These are phyloP conservation scores for Ispidina lecontei DNA, from an alignment of 2,797 vertebrate species.

Conservation along the genomic window DNA sequence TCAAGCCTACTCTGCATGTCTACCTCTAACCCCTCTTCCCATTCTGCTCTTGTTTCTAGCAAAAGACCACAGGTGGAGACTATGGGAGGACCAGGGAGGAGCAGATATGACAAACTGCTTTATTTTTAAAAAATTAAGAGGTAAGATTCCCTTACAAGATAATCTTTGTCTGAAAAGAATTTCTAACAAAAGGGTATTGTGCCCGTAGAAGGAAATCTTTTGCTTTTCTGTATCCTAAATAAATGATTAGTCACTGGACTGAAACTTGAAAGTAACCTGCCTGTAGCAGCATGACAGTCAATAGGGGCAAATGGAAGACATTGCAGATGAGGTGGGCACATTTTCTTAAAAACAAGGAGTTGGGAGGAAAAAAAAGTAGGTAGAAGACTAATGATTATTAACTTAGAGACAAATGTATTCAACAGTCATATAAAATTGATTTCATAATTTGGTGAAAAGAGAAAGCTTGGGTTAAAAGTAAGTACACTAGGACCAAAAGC, in stretches of 20 bases:
- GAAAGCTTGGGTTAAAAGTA: background rate
- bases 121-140: background rate
- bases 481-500: background rate
- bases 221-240: background rate
- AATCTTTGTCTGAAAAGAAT: conserved; percentile 12
- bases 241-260: background rate
- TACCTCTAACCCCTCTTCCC: background rate
- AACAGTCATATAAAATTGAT: background rate
- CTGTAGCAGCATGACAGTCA: background rate
- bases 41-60: background rate
- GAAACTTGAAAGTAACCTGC: conserved; percentile 6
- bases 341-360: background rate
- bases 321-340: background rate
- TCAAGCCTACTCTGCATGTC: background rate
- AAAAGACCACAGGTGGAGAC: background rate
- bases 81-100: background rate
- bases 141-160: background rate
- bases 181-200: conserved; percentile 27
- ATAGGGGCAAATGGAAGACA: background rate
- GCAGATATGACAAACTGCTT: background rate
- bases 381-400: background rate
- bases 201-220: background rate
- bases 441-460: background rate
- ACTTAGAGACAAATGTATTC: background rate
- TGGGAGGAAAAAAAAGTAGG: background rate